These are phyloP conservation scores for Zoanthus gigantus DNA, from an alignment of 92 coral and sea anemone genomes.

Conservation along the genomic window DNA sequence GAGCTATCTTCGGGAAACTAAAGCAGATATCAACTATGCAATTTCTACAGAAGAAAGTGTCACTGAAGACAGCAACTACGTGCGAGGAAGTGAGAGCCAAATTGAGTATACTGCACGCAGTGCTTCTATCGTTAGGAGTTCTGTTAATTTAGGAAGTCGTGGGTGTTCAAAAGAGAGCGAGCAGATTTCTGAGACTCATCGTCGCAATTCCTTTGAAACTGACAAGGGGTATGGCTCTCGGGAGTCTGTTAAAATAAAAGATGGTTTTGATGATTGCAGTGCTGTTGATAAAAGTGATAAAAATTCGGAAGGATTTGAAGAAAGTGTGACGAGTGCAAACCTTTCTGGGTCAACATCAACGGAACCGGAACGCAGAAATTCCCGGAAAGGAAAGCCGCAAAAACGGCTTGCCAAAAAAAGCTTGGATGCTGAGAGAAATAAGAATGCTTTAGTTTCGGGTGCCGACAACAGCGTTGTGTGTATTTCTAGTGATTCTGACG, in stretches of 20 bases:
- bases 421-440: conserved; percentile 33
- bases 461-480: conserved; percentile 4
- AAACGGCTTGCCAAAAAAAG: conserved; percentile 32
- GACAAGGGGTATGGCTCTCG: not conserved
- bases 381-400: conserved; percentile 64
- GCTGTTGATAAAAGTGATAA: not conserved
- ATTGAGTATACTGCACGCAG: not conserved
- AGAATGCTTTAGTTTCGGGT: not conserved
- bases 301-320: conserved; percentile 9
- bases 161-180: conserved; percentile 29
- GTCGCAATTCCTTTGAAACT: not conserved
- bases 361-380: conserved; percentile 50
- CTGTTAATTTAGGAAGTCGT: not conserved
- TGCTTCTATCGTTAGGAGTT: not conserved
- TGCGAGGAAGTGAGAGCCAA: conserved; percentile 10
- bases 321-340: conserved; percentile 24
- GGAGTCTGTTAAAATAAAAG: not conserved
- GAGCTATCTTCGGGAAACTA: not conserved
- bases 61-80: not conserved
- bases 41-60: not conserved
- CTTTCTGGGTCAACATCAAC: conserved; percentile 29
- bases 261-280: not conserved
- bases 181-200: not conserved
- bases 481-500: conserved; percentile 6
- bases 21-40: not conserved